Conservation (phyloP, 2,888 invertebrate species). For the Oligia fasciuncula region DNA sequence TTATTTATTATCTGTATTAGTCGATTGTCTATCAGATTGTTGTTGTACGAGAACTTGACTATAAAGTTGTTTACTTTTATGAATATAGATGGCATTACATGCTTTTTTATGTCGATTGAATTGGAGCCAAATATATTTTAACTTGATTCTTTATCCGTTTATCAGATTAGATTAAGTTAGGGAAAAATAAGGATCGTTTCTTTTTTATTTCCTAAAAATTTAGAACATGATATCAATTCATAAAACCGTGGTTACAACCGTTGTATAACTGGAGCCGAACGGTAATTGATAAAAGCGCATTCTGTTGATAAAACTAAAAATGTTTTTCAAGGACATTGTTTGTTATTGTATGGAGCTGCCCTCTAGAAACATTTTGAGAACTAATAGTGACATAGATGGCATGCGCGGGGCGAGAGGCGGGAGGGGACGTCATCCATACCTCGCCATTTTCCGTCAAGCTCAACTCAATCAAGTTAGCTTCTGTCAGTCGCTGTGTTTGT, state of each 20-base stretch:
- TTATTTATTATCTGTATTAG: neutral
- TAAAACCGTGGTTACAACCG: neutral
- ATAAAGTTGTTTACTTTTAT: neutral
- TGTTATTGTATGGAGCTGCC: conserved; percentile 75
- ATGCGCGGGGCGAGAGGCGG: conserved; percentile 82
- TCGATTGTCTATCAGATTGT: neutral
- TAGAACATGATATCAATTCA: neutral
- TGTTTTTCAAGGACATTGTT: conserved; percentile 61
- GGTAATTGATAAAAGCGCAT: conserved; percentile 57
- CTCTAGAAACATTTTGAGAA: conserved; percentile 70
- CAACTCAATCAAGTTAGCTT: conserved; percentile 87
- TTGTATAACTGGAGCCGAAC: neutral
- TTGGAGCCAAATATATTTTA: neutral
- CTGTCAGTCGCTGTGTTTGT: conserved; percentile 90
- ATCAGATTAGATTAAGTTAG: neutral
- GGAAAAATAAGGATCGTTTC: fast-evolving
- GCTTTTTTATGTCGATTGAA: neutral
- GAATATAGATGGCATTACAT: conserved; percentile 31
- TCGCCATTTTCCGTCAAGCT: conserved; percentile 89
- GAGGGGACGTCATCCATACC: conserved; percentile 80
- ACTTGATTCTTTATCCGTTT: neutral
- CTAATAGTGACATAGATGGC: conserved; percentile 68
- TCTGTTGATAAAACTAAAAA: conserved; percentile 62
- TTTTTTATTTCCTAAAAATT: neutral
- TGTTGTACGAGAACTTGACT: neutral